These are phyloP conservation scores for Dufourea novaeangliae DNA, from an alignment of 1,140 invertebrate species.

Conservation along the genomic window DNA sequence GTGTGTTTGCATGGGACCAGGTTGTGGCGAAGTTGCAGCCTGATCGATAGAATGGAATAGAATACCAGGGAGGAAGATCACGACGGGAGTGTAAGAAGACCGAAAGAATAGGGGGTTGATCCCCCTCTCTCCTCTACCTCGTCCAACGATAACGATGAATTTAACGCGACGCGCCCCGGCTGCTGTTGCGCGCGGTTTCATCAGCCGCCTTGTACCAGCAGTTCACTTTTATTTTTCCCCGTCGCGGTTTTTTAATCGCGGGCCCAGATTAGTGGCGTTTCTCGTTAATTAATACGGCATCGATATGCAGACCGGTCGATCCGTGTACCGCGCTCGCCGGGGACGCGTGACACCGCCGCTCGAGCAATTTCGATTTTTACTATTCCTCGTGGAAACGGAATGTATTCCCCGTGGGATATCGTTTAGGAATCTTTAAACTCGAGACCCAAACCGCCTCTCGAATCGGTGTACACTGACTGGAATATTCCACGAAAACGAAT, in stretches of 20 bases:
- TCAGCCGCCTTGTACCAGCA: neutral
- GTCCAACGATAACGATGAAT: constrained; percentile 54
- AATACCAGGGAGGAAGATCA: constrained; percentile 68
- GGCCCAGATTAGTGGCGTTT: constrained; percentile 15
- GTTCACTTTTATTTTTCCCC: neutral
- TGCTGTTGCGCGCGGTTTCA: neutral
- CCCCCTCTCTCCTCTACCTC: too few species aligned
- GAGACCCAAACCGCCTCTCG: too few species aligned
- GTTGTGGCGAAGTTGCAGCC: constrained; percentile 57
- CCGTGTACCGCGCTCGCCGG: neutral
- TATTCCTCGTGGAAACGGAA: neutral
- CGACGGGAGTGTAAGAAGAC: constrained; percentile 54
- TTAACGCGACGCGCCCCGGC: constrained; percentile 39
- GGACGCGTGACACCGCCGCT: neutral
- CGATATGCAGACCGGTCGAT: constrained; percentile 25
- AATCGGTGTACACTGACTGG: too few species aligned
- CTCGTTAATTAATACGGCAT: constrained; percentile 45
- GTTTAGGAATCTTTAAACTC: neutral
- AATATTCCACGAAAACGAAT: too few species aligned
- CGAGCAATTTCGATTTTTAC: constrained; percentile 1
- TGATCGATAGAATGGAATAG: constrained; percentile 77
- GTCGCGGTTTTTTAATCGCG: constrained; percentile 2
- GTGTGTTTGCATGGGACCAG: constrained; percentile 74
- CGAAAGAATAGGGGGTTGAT: constrained; percentile 47
- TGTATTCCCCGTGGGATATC: neutral